Percentiles rank a stretch among this genome's conserved stretches.
These are phyloP conservation scores for Todiramphus chloris DNA, from an alignment of 2,113 vertebrate genomes.

Conservation along the genomic window DNA sequence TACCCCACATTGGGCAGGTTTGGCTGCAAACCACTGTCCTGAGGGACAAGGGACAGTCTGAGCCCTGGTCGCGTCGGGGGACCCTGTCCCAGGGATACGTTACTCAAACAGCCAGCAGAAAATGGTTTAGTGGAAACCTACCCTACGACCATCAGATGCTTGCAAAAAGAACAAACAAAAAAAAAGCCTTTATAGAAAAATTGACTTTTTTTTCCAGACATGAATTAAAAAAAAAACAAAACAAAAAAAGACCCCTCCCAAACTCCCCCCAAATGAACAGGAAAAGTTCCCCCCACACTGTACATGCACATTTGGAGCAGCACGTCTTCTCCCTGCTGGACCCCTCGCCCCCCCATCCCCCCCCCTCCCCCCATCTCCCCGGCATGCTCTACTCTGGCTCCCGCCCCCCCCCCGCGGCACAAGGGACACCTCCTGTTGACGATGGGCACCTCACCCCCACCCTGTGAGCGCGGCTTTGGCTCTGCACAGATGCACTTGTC, in stretches of 20 bases:
- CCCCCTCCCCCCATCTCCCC: not conserved
- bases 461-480: fast-evolving
- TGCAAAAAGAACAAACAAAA: constrained; percentile 68
- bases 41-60: not conserved
- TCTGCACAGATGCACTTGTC: fast-evolving
- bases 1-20: not conserved
- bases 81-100: constrained; percentile 14
- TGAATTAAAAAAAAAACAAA: not conserved
- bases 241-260: not conserved
- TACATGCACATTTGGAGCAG: not conserved
- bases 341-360: fast-evolving
- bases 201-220: constrained; percentile 9
- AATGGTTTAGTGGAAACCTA: constrained; percentile 56
- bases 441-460: not conserved
- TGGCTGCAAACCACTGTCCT: not conserved
- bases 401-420: fast-evolving
- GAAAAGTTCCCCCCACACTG: not conserved
- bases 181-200: constrained; percentile 59
- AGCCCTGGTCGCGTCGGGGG: not conserved
- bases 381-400: not conserved
- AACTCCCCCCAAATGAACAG: not conserved
- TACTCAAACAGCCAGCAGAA: constrained; percentile 55
- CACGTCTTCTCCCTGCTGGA: not conserved
- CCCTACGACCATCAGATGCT: constrained; percentile 66
- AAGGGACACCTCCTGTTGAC: fast-evolving